These are phyloP conservation scores for Enteromius treurensis DNA, from an alignment of 2,797 vertebrate species.

Conservation along the genomic window DNA sequence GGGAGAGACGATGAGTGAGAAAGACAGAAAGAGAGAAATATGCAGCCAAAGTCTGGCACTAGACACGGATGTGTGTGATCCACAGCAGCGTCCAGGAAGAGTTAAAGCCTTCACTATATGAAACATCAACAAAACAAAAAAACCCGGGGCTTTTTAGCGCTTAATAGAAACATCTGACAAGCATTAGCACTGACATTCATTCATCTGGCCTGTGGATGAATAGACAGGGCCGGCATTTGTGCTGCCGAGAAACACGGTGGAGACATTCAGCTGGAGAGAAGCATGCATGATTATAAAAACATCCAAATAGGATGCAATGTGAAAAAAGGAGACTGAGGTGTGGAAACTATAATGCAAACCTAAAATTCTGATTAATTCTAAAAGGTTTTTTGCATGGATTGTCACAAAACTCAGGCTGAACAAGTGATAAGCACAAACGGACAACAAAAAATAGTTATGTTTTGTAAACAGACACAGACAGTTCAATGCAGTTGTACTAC, in stretches of 20 bases:
- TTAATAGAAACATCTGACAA: conserved; percentile 81
- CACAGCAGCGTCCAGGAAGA: conserved; percentile 70
- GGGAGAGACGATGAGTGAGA: conserved; percentile 40
- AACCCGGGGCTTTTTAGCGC: conserved; percentile 72
- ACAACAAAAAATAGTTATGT: neutral
- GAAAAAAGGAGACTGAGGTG: conserved; percentile 56
- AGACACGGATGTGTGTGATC: conserved; percentile 75
- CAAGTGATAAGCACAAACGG: neutral
- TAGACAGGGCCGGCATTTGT: conserved; percentile 28
- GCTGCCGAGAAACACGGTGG: conserved; percentile 14
- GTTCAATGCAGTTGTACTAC: neutral
- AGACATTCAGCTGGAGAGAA: conserved; percentile 21
- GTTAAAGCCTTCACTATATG: conserved; percentile 78
- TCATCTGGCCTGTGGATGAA: conserved; percentile 68
- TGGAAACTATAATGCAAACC: conserved; percentile 15
- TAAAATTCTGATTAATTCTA: neutral
- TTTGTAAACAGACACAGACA: no score
- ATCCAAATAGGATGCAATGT: conserved; percentile 58
- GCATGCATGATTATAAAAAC: conserved; percentile 63
- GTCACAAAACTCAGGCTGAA: neutral
- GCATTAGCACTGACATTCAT: conserved; percentile 75
- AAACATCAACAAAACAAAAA: conserved; percentile 77
- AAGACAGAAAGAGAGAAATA: conserved; percentile 32
- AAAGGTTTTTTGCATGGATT: neutral
- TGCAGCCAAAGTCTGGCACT: conserved; percentile 68